Conservation (phyloP, 1,140 invertebrate species). For the Hylaeus anthracinus region DNA sequence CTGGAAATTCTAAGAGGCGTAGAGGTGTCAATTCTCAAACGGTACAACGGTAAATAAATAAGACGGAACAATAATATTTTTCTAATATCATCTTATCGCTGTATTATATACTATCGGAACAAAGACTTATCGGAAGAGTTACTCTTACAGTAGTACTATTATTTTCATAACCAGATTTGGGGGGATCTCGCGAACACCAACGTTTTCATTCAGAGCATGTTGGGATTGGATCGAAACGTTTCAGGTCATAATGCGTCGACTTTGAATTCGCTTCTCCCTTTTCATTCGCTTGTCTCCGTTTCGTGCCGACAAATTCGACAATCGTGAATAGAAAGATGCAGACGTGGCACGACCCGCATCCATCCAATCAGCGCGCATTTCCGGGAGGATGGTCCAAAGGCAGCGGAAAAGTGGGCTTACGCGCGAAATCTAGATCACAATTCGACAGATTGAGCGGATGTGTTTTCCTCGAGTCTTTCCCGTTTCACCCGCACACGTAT, state of each 20-base stretch:
- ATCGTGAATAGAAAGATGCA: constrained; percentile 59
- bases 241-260: constrained; percentile 13
- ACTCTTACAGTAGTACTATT: neutral
- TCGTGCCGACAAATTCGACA: constrained; percentile 29
- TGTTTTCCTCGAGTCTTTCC: constrained; percentile 25
- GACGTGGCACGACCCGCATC: constrained; percentile 71
- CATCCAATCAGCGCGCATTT: constrained; percentile 68
- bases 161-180: neutral
- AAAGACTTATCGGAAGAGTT: too few relatives aligned
- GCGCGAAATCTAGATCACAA: constrained; percentile 46
- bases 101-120: too few relatives aligned
- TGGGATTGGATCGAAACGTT: neutral
- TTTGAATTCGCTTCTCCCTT: neutral
- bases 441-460: constrained; percentile 48
- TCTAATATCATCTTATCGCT: too few relatives aligned
- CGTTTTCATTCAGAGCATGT: neutral
- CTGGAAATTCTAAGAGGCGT: too few relatives aligned
- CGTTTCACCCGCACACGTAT: constrained; percentile 10
- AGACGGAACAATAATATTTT: too few relatives aligned
- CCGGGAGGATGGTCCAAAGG: constrained; percentile 14
- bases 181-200: neutral
- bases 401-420: constrained; percentile 49
- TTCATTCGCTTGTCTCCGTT: neutral
- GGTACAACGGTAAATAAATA: too few relatives aligned
- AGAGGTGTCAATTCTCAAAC: too few relatives aligned